These are phyloP conservation scores for Ochotona princeps DNA, from an alignment of 2,113 vertebrate genomes.

Conservation along the genomic window DNA sequence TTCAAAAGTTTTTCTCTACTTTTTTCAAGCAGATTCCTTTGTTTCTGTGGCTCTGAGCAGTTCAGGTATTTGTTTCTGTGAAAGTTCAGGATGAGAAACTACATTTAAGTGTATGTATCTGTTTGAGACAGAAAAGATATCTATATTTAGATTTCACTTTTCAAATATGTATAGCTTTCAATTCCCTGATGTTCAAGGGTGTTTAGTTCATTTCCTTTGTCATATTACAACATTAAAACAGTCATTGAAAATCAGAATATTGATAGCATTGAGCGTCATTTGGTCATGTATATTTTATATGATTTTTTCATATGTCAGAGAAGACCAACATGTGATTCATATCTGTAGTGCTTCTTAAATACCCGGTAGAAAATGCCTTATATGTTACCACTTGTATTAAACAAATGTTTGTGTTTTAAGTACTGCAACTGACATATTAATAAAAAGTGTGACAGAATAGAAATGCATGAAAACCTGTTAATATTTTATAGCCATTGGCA, in stretches of 20 bases:
- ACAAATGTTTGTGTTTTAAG: constrained; percentile 55
- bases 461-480: constrained; percentile 36
- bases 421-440: not conserved
- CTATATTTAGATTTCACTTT: not conserved
- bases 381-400: constrained; percentile 39
- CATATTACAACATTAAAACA: constrained; percentile 7
- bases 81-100: constrained; percentile 2
- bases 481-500: constrained; percentile 9
- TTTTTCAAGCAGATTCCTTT: constrained; percentile 7
- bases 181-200: not conserved
- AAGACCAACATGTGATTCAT: constrained; percentile 38
- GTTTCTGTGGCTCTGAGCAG: not conserved
- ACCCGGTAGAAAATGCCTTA: constrained; percentile 18
- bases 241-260: constrained; percentile 24
- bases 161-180: not conserved
- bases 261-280: constrained; percentile 34
- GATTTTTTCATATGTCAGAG: constrained; percentile 15
- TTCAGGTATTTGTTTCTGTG: not conserved
- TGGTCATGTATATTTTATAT: constrained; percentile 33
- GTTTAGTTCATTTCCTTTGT: constrained; percentile 38
- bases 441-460: constrained; percentile 42
- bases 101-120: not conserved
- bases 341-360: constrained; percentile 50
- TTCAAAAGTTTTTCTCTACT: not conserved
- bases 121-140: not conserved